Conservation (phyloP, 2,888 invertebrate species). For the Cheilosia variabilis region DNA sequence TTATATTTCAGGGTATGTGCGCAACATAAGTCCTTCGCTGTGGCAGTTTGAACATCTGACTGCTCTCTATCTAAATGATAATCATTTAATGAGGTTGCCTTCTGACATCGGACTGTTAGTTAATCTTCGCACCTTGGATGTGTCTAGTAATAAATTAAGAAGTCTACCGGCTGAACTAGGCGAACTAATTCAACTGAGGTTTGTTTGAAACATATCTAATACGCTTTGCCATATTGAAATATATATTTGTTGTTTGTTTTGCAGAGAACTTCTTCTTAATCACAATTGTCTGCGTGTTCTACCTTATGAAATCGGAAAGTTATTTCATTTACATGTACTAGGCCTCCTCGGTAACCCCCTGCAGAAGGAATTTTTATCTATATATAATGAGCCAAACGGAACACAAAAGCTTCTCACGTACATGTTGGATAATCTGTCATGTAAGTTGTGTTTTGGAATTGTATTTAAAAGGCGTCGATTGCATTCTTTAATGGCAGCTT, state of each 20-base stretch:
- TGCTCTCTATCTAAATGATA: slow-evolving; percentile 97
- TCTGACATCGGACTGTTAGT: slow-evolving; percentile 93
- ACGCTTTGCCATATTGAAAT: not conserved
- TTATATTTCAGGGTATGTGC: slow-evolving; percentile 91
- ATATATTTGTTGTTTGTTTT: slow-evolving; percentile 60
- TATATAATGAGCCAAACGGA: slow-evolving; percentile 97
- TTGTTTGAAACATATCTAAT: slow-evolving; percentile 13
- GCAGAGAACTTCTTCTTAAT: slow-evolving; percentile 95
- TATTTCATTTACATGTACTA: slow-evolving; percentile 97
- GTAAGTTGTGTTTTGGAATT: slow-evolving; percentile 85
- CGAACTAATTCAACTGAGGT: slow-evolving; percentile 97
- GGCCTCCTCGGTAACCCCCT: slow-evolving; percentile 97
- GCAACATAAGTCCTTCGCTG: slow-evolving; percentile 95
- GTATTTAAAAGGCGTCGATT: not conserved
- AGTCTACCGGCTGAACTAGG: slow-evolving; percentile 98
- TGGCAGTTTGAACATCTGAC: slow-evolving; percentile 97
- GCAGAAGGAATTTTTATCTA: slow-evolving; percentile 94
- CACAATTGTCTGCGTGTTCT: slow-evolving; percentile 96
- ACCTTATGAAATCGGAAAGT: slow-evolving; percentile 98
- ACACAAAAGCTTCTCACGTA: slow-evolving; percentile 96
- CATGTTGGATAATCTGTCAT: slow-evolving; percentile 98
- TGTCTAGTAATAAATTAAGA: slow-evolving; percentile 97
- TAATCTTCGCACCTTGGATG: slow-evolving; percentile 94
- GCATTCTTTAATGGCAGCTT: not conserved
- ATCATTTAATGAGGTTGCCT: slow-evolving; percentile 95